Conservation (phyloP, 2,888 invertebrate species). For the Monoplex corrugatus region DNA sequence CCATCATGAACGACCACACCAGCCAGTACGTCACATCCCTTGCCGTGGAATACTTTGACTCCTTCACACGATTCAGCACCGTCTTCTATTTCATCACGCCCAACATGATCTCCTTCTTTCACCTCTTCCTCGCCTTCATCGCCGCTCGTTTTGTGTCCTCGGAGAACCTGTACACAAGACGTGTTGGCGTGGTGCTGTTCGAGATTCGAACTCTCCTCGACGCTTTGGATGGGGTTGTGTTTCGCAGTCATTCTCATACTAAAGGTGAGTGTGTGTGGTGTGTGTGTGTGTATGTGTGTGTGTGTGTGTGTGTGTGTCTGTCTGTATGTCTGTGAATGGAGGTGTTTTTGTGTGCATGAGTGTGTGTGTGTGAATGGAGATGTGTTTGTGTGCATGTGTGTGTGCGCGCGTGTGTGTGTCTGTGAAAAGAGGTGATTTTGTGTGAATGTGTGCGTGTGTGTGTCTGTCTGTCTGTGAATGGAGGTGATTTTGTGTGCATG, state of each 20-base stretch:
- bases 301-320: background rate
- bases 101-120: conserved; percentile 91
- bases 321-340: no score
- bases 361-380: no score
- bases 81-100: conserved; percentile 86
- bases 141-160: conserved; percentile 90
- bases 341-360: no score
- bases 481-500: background rate
- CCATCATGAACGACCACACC: conserved; percentile 90
- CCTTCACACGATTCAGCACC: conserved; percentile 85
- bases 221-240: conserved; percentile 93
- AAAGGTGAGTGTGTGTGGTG: conserved; percentile 33
- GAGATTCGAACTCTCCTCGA: conserved; percentile 92
- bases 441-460: background rate
- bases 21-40: conserved; percentile 93
- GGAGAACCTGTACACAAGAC: conserved; percentile 87
- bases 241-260: conserved; percentile 85
- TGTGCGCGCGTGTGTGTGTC: conserved; percentile 74
- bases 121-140: conserved; percentile 88
- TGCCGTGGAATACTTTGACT: conserved; percentile 88
- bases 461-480: background rate
- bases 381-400: no score
- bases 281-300: background rate
- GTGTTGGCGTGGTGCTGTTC: conserved; percentile 89
- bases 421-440: background rate